Conservation (phyloP, 1,140 invertebrate genomes). For the Leptonema lineaticorne region DNA sequence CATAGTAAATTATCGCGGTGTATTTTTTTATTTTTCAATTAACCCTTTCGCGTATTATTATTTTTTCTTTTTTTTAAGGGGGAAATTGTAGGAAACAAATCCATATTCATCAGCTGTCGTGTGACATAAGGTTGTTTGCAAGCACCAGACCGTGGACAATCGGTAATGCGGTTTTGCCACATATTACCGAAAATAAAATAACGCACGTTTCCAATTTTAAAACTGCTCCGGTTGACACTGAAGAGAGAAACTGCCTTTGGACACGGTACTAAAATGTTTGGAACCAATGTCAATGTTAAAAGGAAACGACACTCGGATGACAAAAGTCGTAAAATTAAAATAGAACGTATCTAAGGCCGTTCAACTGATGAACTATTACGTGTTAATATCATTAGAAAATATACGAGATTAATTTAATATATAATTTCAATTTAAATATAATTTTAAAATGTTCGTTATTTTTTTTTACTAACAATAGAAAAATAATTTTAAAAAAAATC, state of each 20-base stretch:
- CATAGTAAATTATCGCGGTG: too few species aligned
- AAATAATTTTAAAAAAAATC: too few species aligned
- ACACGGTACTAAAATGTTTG: not conserved
- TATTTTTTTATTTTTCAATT: too few species aligned
- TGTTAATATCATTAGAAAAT: too few species aligned
- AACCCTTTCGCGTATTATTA: not conserved
- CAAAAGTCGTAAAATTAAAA: not conserved
- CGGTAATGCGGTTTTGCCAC: slow-evolving; percentile 33
- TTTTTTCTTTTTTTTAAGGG: not conserved
- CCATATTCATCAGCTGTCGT: slow-evolving; percentile 31
- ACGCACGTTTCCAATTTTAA: not conserved
- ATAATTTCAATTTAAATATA: too few species aligned
- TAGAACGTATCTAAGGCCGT: too few species aligned
- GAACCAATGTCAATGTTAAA: slow-evolving; percentile 26
- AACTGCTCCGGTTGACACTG: too few species aligned
- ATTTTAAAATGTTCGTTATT: too few species aligned
- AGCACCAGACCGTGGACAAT: slow-evolving; percentile 40
- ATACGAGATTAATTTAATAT: too few species aligned
- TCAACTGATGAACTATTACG: too few species aligned
- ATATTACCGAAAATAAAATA: slow-evolving; percentile 17
- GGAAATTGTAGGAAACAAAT: slow-evolving; percentile 27
- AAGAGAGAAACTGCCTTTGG: not conserved
- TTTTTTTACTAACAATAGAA: too few species aligned
- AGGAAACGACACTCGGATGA: not conserved
- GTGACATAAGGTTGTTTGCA: slow-evolving; percentile 2